Evolutionary conservation across 2,797 vertebrate genomes (phyloP), one percentile per base, ranked within the genome.

Genomic region (Eleutherodactylus coqui): DNA sequence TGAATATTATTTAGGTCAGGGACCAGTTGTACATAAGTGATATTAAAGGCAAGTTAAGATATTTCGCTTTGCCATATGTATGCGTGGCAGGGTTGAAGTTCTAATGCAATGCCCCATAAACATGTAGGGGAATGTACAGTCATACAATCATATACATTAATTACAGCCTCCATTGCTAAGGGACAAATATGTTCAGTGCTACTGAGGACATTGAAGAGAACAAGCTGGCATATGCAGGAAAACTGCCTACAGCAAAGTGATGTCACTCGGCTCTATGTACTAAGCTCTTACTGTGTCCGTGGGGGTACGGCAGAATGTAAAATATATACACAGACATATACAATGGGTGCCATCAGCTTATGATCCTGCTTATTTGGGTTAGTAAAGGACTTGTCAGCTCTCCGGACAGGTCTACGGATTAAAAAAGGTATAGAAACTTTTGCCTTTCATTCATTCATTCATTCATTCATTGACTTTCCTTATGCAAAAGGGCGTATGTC

Each of bases 1-100:
- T 36, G 79, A 81, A 62, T 69, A 45, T 69, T 51, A 80, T 81
- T 36, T 51, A 51, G 62, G 43, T 81, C 62, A 69, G 29, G 5
- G 60, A 81, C 19, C 79, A 69, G 79, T 27, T 69, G n/a, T 8
- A 45, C 27, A 49, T 80, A 32, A 14, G 29, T 43, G 9, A 49
- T 51, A 69, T 69, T 69, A 19, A n/a, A 34, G 21, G 10, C 21
- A 51, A 36, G 45, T 67, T 62, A 2, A 53, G 38, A 29, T 27
- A 36, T 34, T 21, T 51, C 11, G 32, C 38, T 49, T n/a, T 49
- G 32, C 79, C 79, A 49, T 81, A 29, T 69, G 79, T 51, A 4
- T 49, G 14, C 38, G 16, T 49, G 27, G 27, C 29, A 45, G 24
- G 14, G 16, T 47, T 64, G 17, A 58, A 32, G 2, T 79, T n/a